Evolutionary conservation across 2,113 vertebrate genomes (phyloP).

Genomic region (Aptenodytes patagonicus): DNA sequence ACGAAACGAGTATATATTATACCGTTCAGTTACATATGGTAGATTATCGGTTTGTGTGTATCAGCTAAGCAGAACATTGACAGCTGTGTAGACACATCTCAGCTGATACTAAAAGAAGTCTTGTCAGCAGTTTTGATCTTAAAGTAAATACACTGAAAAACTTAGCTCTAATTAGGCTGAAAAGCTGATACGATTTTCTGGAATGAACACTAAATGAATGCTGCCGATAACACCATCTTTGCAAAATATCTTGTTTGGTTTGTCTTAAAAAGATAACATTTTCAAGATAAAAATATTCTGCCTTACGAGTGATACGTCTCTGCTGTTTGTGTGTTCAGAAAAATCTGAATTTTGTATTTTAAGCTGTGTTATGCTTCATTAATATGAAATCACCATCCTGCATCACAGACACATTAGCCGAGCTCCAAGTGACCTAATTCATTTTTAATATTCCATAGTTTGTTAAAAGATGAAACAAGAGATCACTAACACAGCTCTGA

Average conservation of each 20-base stretch:
- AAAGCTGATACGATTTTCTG: neutral
- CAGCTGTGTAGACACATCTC: conserved; percentile 23
- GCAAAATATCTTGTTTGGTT: neutral
- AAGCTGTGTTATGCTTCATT: conserved; percentile 6
- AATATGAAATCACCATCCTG: conserved; percentile 18
- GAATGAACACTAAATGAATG: neutral
- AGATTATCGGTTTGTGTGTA: neutral
- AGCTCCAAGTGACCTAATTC: conserved; percentile 29
- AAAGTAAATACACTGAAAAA: conserved; percentile 32
- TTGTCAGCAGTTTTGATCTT: conserved; percentile 5
- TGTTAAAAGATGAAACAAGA: conserved; percentile 44
- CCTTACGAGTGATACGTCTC: rapidly evolving
- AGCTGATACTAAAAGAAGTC: neutral
- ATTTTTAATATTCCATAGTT: conserved; percentile 66
- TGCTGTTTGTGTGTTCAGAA: neutral
- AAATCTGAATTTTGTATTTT: conserved; percentile 2
- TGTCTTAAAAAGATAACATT: neutral
- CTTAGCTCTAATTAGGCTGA: conserved; percentile 17
- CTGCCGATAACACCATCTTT: neutral
- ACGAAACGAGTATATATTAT: neutral
- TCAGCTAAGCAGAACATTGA: conserved; percentile 1
- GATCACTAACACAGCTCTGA: conserved; percentile 22
- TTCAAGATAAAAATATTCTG: neutral
- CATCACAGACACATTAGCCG: neutral
- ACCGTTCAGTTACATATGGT: neutral